A percentile compares a stretch with the other conserved stretches of the same genome.
Conservation (phyloP, 2,113 vertebrate species). For the Origma solitaria region DNA sequence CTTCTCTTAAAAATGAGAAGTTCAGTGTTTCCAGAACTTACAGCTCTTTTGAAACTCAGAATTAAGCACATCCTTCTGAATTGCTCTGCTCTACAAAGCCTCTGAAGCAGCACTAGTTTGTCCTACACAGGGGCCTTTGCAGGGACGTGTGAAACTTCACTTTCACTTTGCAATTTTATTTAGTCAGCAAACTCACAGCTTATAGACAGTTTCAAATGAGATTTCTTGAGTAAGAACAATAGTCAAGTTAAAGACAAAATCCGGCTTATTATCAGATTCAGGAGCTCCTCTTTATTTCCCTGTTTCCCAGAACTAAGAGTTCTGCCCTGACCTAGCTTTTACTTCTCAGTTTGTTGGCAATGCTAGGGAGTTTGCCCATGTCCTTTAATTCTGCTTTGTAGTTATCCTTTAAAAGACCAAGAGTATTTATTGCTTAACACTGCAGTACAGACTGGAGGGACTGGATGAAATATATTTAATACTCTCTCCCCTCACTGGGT, state of each 20-base stretch:
- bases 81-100: background rate
- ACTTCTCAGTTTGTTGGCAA: background rate
- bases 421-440: background rate
- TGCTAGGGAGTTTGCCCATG: background rate
- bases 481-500: accelerated
- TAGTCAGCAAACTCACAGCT: background rate
- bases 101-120: background rate
- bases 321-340: background rate
- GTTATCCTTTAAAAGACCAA: background rate
- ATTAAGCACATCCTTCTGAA: background rate
- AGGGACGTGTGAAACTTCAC: background rate
- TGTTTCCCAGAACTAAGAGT: background rate
- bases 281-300: background rate
- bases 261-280: background rate
- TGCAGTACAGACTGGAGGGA: background rate
- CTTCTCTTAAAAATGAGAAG: background rate
- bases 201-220: background rate
- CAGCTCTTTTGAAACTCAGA: background rate
- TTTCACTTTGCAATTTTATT: background rate
- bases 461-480: background rate
- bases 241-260: background rate
- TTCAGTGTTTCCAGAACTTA: background rate
- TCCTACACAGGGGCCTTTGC: background rate
- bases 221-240: background rate
- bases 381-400: background rate